Evolutionary conservation across 2,113 vertebrate species (phyloP).

Genomic region (Strix uralensis): DNA sequence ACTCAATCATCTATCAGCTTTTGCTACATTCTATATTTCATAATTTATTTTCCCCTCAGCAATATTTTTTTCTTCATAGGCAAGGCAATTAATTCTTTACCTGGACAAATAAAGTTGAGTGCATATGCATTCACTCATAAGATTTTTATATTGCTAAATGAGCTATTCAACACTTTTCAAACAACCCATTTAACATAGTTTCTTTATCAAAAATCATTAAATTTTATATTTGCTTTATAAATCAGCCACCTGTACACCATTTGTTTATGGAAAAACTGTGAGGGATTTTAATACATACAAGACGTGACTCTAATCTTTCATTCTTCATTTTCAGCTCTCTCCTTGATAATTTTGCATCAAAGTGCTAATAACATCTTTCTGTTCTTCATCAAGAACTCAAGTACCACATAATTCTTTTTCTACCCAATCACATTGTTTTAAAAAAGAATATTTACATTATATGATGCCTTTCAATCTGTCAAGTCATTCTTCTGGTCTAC

Average conservation of each 20-base stretch:
- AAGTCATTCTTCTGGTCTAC: background rate
- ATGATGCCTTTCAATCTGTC: background rate
- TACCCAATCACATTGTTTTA: background rate
- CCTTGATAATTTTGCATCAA: background rate
- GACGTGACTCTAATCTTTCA: background rate
- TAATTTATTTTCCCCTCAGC: background rate
- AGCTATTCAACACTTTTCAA: background rate
- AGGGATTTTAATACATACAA: background rate
- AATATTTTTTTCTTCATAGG: background rate
- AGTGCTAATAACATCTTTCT: background rate
- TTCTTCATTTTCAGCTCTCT: background rate
- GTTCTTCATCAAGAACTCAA: background rate
- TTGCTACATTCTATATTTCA: background rate
- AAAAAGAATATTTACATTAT: background rate
- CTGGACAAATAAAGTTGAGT: background rate
- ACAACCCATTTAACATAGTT: background rate
- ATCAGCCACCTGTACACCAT: background rate
- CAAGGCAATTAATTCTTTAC: background rate
- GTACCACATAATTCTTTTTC: background rate
- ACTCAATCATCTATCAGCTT: background rate
- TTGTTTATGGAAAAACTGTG: background rate
- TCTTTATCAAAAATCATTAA: background rate
- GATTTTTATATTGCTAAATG: background rate
- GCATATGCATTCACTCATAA: accelerated
- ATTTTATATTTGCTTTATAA: background rate